A percentile compares a stretch with the other conserved stretches of the same genome.
Conservation (phyloP, 2,113 vertebrate species). For the Seriola aureovittata region DNA sequence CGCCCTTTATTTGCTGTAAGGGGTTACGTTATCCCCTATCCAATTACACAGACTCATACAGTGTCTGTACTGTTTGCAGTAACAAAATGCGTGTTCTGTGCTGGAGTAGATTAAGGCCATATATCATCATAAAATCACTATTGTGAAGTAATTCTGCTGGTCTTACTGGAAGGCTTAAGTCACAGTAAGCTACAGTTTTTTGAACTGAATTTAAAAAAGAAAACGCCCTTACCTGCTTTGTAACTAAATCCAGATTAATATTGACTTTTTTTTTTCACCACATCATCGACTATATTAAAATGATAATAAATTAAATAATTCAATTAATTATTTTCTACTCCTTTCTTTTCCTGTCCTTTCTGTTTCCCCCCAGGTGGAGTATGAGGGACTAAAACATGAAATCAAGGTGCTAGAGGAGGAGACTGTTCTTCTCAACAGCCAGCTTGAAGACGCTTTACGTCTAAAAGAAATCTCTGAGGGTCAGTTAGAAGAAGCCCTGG, state of each 20-base stretch:
- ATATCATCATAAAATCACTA: neutral
- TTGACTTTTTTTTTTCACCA: neutral
- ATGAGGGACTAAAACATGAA: constrained; percentile 98
- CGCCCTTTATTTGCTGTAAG: neutral
- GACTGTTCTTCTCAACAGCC: constrained; percentile 95
- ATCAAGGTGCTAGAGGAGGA: constrained; percentile 98
- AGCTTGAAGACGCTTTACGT: constrained; percentile 95
- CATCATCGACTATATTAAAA: neutral
- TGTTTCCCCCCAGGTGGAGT: constrained; percentile 90
- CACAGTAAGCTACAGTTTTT: no score
- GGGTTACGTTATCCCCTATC: neutral
- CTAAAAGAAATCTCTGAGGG: constrained; percentile 95
- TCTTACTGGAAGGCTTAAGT: no score
- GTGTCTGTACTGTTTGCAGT: neutral
- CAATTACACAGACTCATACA: neutral
- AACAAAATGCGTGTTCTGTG: neutral
- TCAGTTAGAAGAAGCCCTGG: constrained; percentile 96
- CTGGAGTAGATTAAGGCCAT: neutral
- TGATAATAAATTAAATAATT: neutral
- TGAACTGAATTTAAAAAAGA: no score
- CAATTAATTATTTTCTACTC: neutral
- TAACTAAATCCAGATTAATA: neutral
- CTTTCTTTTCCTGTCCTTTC: neutral
- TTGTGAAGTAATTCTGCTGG: neutral
- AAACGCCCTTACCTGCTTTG: neutral